Conservation (phyloP, 2,888 invertebrate genomes). For the Gasteruption jaculator region DNA sequence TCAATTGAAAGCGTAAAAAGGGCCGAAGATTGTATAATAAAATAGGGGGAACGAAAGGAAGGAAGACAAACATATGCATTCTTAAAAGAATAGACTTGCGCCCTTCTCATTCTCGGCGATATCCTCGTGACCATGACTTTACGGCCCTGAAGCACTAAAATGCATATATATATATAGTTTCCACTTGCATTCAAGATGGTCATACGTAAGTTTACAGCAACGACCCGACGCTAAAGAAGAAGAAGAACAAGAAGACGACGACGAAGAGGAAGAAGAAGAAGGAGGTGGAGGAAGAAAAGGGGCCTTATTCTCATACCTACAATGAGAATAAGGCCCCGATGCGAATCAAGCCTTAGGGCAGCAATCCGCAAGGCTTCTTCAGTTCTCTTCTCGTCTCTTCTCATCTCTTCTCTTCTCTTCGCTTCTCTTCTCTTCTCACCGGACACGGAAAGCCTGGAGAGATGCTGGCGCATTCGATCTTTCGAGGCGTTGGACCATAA, state of each 20-base stretch:
- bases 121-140: no score
- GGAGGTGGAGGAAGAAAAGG: no score
- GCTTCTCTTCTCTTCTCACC: neutral
- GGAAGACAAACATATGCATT: no score
- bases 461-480: conserved; percentile 18
- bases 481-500: conserved; percentile 21
- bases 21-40: no score
- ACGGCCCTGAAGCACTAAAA: no score
- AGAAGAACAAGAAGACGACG: conserved; percentile 1
- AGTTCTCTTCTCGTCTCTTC: neutral
- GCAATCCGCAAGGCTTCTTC: conserved; percentile 16
- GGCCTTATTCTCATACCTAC: neutral
- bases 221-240: neutral
- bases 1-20: no score
- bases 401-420: conserved; percentile 4
- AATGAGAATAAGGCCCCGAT: conserved; percentile 5
- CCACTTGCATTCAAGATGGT: neutral
- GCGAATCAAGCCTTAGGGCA: conserved; percentile 23
- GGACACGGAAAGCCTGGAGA: conserved; percentile 12
- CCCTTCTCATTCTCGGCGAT: no score
- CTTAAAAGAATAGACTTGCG: no score
- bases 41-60: no score
- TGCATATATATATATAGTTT: no score
- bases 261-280: no score
- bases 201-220: neutral